Base-by-base conservation (phyloP, 2,888 invertebrate species). In the Lasioglossum oenotherae region DNA sequence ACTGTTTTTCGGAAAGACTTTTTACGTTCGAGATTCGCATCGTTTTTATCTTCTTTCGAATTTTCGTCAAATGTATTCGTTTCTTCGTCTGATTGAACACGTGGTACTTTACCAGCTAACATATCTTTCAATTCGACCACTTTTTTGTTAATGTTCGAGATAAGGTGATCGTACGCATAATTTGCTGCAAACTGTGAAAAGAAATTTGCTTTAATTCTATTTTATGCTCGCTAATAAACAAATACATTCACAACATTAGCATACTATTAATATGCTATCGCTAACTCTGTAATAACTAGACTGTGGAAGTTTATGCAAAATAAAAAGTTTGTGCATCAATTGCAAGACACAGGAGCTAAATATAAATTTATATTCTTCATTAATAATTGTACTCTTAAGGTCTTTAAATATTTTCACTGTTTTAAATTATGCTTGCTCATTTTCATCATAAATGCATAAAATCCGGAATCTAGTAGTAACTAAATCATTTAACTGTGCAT, bases 161-260 rank as follows among this genome's bases (percentile, higher is more conserved):
- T 97, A 31, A 99, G 96, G 91, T 98, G 98, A 92, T 98, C 98
- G 94, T 98, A 97, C 78, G 98, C 98, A 96, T 98, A 99, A 94
- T 99, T 98, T 35, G 99, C 98, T 78, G 99, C 99, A 96, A 98
- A 98, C 96, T 96, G 93, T 76, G 94, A 95, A 89, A 74, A 60
- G 44, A 35, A 23, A 78, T 78, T 35, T 64, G 10, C 16, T 35
- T 35, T 53, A 60, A 60, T 23, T 57, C 38, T 60, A 46, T 35
- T 46, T 72, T 73, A 53, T 41, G 4, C 16, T 57, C 49, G 12
- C 23, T 64, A 71, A 27, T 8, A 64, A 46, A 5, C 27, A 83
- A 72, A 44, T 73, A 77, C 27, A 67, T 76, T 73, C 64, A 27
- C 38, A 57, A 60, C 67, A 67, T 49, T 71, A 38, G 6, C 35